These are phyloP conservation scores for Trinectes maculatus DNA, from an alignment of 2,113 vertebrate genomes.

Conservation along the genomic window DNA sequence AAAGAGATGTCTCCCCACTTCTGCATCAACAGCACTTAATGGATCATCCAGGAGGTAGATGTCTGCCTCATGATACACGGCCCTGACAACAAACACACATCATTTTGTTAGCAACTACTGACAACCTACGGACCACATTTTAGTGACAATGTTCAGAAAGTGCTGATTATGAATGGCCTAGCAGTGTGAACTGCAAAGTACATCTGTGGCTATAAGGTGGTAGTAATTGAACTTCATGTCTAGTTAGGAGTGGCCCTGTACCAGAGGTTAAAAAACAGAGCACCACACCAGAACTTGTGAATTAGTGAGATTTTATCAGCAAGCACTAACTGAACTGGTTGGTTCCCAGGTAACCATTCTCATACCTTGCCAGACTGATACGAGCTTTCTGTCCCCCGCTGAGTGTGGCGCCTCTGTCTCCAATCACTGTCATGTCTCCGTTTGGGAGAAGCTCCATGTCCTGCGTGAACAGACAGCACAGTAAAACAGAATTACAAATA, in stretches of 20 bases:
- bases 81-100: conserved; percentile 75
- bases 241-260: too few relatives aligned
- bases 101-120: background rate
- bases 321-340: too few relatives aligned
- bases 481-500: too few relatives aligned
- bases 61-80: conserved; percentile 95
- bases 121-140: too few relatives aligned
- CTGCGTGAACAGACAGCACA: conserved; percentile 65
- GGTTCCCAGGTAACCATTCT: background rate
- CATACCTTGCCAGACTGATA: conserved; percentile 92
- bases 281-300: too few relatives aligned
- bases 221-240: too few relatives aligned
- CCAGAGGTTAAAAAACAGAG: too few relatives aligned
- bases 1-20: conserved; percentile 93
- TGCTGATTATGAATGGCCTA: too few relatives aligned
- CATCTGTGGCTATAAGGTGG: too few relatives aligned
- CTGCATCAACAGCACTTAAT: conserved; percentile 93
- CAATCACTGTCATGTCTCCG: conserved; percentile 91
- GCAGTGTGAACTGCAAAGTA: too few relatives aligned
- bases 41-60: conserved; percentile 96
- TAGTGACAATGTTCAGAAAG: too few relatives aligned
- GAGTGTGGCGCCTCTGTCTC: conserved; percentile 92
- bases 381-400: conserved; percentile 97
- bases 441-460: conserved; percentile 90
- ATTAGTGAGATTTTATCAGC: too few relatives aligned